Evolutionary conservation across 2,888 invertebrate genomes (phyloP).

Genomic region (Eueremaeus valkanovi): DNA sequence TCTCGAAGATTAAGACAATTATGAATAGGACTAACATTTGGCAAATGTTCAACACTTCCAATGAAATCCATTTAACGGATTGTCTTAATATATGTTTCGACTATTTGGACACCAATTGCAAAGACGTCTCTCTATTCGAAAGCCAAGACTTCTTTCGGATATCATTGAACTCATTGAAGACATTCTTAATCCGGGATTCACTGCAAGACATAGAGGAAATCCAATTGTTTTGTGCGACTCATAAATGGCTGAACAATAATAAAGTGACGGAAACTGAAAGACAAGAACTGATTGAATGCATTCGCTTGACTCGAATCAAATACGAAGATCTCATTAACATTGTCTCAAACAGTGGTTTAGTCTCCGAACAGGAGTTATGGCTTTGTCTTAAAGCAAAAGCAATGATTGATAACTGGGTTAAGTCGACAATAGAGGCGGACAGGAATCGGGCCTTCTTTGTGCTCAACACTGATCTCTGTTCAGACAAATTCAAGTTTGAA

Average conservation of each 20-base stretch:
- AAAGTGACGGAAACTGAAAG: neutral
- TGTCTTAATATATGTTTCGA: conserved; percentile 20
- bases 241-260: conserved; percentile 19
- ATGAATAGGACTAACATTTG: conserved; percentile 3
- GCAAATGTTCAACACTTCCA: conserved; percentile 25
- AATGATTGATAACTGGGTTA: conserved; percentile 13
- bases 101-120: neutral
- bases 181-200: conserved; percentile 20
- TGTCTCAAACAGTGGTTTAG: conserved; percentile 8
- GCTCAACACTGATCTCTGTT: neutral
- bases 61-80: neutral
- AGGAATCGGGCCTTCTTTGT: neutral
- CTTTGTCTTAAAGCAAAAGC: neutral
- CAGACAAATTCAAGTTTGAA: neutral
- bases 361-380: neutral
- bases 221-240: neutral
- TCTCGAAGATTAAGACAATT: neutral
- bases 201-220: neutral
- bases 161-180: conserved; percentile 25
- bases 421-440: neutral
- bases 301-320: conserved; percentile 24
- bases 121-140: neutral
- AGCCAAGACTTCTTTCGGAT: conserved; percentile 1
- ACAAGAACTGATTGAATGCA: conserved; percentile 1
- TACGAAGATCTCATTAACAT: conserved; percentile 31